phyloP scores from a whole-genome alignment of 1,140 invertebrate species.

The Mylabris phalerata region DNA sequence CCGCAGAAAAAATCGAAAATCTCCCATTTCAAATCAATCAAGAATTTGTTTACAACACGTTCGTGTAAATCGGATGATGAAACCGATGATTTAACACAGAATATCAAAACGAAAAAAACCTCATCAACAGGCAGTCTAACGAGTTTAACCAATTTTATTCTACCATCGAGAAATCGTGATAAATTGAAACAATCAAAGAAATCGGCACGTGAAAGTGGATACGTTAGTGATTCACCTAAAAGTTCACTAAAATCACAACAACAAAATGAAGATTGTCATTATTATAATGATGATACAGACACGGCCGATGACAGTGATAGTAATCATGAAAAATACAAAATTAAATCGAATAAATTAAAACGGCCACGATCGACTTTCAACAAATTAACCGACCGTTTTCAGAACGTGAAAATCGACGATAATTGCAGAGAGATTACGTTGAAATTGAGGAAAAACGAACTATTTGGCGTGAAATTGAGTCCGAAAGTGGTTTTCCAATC shows the following conservation, averaged over 20 bases:
- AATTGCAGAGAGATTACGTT: too few relatives aligned
- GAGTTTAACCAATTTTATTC: constrained; percentile 1
- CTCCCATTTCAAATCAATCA: neutral
- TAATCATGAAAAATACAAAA: neutral
- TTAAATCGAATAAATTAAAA: neutral
- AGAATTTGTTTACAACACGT: constrained; percentile 3
- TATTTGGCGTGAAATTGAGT: constrained; percentile 54
- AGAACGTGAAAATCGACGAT: too few relatives aligned
- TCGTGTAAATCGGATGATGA: constrained; percentile 8
- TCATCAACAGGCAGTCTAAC: neutral
- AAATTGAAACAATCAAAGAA: neutral
- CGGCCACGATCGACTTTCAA: neutral
- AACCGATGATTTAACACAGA: neutral
- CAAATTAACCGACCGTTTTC: too few relatives aligned
- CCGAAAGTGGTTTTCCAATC: constrained; percentile 43
- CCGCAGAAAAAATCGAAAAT: neutral
- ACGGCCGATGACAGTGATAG: neutral
- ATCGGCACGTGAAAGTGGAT: neutral
- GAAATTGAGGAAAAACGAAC: constrained; percentile 43
- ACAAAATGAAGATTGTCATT: neutral
- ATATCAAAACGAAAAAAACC: neutral
- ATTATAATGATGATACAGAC: neutral
- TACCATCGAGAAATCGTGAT: neutral
- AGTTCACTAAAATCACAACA: neutral
- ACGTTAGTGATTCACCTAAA: neutral